A percentile compares a stretch with the other conserved stretches of the same genome.
phyloP scores from a whole-genome alignment of 1,140 invertebrate species.

The Helicoverpa armigera region DNA sequence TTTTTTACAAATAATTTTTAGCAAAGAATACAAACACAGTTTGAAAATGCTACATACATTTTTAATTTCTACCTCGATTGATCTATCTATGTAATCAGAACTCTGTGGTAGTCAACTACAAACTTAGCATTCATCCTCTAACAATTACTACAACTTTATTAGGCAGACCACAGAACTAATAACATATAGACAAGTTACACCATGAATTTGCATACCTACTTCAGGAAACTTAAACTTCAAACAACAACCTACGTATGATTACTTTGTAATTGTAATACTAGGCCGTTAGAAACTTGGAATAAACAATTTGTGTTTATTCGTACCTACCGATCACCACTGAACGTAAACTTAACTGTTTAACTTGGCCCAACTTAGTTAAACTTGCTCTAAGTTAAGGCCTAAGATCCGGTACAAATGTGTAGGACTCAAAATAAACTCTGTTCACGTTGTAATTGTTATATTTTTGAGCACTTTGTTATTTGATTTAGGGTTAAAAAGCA shows the following conservation, averaged over 20 bases:
- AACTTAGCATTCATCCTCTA: too few species aligned
- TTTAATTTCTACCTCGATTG: too few species aligned
- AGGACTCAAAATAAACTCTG: constrained; percentile 29
- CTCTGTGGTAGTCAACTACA: too few species aligned
- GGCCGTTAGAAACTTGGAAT: neutral
- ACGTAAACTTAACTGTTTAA: constrained; percentile 38
- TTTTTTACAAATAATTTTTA: too few species aligned
- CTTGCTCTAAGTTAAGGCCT: constrained; percentile 19
- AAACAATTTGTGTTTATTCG: constrained; percentile 31
- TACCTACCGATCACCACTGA: constrained; percentile 24
- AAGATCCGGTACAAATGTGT: constrained; percentile 44
- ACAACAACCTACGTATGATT: neutral
- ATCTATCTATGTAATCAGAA: too few species aligned
- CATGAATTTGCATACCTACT: too few species aligned
- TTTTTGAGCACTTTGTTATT: constrained; percentile 6
- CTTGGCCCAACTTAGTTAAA: constrained; percentile 19
- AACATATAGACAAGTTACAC: too few species aligned
- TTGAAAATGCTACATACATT: too few species aligned
- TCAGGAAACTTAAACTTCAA: neutral
- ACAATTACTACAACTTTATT: too few species aligned
- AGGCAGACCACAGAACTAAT: too few species aligned
- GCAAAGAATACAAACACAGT: too few species aligned
- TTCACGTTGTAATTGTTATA: neutral
- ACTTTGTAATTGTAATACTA: neutral
- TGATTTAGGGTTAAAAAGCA: neutral